Base-by-base conservation (phyloP, 2,888 invertebrate species). In the Hoplodrina blanda region DNA sequence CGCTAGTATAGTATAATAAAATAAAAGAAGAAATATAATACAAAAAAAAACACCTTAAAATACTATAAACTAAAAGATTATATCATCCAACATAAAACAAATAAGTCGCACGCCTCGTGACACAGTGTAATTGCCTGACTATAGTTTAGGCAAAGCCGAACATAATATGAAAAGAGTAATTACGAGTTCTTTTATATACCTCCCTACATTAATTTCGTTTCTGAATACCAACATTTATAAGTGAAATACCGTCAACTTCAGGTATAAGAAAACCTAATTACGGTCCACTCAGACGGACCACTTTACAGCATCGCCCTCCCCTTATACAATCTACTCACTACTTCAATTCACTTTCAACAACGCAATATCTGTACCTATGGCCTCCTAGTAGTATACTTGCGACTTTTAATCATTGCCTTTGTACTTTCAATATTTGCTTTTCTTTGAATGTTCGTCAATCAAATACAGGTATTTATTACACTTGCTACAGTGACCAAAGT, bases 191-290 rank as follows among this genome's bases (percentile, higher is more conserved):
- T 56, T 56, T 56, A 60, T n/a, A 37, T 44, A 17, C n/a, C 20
- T 46, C n/a, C 8, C 10, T 49, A 55, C 41, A 54, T 70, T n/a
- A n/a, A n/a, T n/a, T 73, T 62, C 62, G 46, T 73, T 78, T 49
- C 60, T 52, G 15, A 44, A 55, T 61, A 68, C 17, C 17, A 11
- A 46, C 30, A 44, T 74, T 74, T 74, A 44, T 54, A 46, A 63
- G 25, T 61, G 49, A 54, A 80, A 76, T 66, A 56, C 59, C 66
- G 65, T 69, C 65, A 83, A 71, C 55, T 78, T 69, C 62, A 72
- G 75, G 78, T 69, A 55, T 60, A 71, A 63, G 62, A 46, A 68
- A 82, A 83, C 78, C 59, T 82, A 83, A 83, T 82, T 81, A 82
- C 50, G 44, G 72, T 81, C 66, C 78, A 81, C 83, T 81, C 83